phyloP scores from a whole-genome alignment of 2,797 vertebrate species.

The Gobio occitaniae region DNA sequence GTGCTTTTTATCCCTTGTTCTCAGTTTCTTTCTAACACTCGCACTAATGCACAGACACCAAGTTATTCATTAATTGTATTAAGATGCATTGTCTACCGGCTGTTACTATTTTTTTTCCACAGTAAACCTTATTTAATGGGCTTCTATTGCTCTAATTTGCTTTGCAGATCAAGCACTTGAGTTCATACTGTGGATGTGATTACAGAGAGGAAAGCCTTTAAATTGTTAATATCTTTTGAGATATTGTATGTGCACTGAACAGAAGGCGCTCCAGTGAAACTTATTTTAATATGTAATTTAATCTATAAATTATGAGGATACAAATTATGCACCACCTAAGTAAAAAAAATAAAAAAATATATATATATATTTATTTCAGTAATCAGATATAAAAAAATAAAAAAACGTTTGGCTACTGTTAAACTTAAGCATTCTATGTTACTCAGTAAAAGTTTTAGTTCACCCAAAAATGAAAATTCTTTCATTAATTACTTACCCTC shows the following conservation, averaged over 20 bases:
- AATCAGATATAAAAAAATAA: not conserved
- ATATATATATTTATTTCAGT: not conserved
- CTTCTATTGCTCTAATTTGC: constrained; percentile 5
- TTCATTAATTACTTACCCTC: too few species aligned
- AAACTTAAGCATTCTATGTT: not conserved
- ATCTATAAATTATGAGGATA: not conserved
- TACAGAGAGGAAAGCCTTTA: not conserved
- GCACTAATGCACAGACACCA: constrained; percentile 9
- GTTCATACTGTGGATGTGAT: constrained; percentile 10
- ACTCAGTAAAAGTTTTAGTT: not conserved
- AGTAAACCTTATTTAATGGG: constrained; percentile 6
- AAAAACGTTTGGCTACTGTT: not conserved
- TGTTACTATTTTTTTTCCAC: constrained; percentile 8
- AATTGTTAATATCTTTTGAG: not conserved
- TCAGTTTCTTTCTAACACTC: not conserved
- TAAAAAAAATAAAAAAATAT: too few species aligned
- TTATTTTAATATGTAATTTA: not conserved
- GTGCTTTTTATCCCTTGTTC: not conserved
- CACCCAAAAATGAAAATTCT: too few species aligned
- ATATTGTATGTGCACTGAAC: not conserved
- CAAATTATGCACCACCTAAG: not conserved
- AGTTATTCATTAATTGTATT: constrained; percentile 7
- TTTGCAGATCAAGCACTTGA: not conserved
- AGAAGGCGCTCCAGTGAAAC: not conserved
- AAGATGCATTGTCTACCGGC: not conserved